Percentiles rank a stretch among this genome's conserved stretches.
Evolutionary conservation across 1,140 invertebrate species (phyloP).

Genomic region (Limonius californicus): DNA sequence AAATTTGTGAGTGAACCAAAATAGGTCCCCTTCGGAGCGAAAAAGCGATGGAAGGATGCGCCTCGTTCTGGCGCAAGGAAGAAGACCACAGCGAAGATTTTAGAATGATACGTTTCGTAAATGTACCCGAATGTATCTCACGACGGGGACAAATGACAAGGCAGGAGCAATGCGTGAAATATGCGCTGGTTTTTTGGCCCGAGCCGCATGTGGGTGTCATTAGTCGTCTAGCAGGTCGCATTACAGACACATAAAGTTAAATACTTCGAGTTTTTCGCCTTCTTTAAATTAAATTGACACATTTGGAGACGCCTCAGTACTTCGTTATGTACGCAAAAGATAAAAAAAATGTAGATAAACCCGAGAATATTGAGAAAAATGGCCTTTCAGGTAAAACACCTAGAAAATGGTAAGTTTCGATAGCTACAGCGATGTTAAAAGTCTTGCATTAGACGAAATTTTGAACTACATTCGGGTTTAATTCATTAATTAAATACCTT

Average conservation of each 20-base stretch:
- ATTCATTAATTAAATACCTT: too few species aligned
- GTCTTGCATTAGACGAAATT: too few species aligned
- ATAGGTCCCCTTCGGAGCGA: background rate
- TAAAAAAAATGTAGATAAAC: too few species aligned
- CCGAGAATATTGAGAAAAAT: too few species aligned
- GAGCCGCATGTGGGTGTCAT: constrained; percentile 34
- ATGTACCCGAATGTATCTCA: constrained; percentile 21
- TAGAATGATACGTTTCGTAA: constrained; percentile 12
- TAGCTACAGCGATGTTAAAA: too few species aligned
- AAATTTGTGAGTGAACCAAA: constrained; percentile 10
- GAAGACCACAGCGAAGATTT: background rate
- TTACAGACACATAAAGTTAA: constrained; percentile 28
- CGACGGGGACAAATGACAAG: constrained; percentile 33
- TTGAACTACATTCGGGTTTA: too few species aligned
- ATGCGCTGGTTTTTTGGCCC: constrained; percentile 29
- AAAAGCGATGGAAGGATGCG: background rate
- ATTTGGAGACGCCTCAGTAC: too few species aligned
- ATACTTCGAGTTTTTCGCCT: constrained; percentile 11
- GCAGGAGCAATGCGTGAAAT: constrained; percentile 35
- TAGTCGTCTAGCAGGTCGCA: constrained; percentile 26
- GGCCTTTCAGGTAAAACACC: too few species aligned
- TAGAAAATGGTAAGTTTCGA: too few species aligned
- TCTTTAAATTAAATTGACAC: constrained; percentile 7
- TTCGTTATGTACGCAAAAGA: too few species aligned
- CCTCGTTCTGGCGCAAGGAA: background rate